A percentile compares a stretch with the other conserved stretches of the same genome.
phyloP scores from a whole-genome alignment of 2,797 vertebrate genomes.

The Acanthopagrus latus region DNA sequence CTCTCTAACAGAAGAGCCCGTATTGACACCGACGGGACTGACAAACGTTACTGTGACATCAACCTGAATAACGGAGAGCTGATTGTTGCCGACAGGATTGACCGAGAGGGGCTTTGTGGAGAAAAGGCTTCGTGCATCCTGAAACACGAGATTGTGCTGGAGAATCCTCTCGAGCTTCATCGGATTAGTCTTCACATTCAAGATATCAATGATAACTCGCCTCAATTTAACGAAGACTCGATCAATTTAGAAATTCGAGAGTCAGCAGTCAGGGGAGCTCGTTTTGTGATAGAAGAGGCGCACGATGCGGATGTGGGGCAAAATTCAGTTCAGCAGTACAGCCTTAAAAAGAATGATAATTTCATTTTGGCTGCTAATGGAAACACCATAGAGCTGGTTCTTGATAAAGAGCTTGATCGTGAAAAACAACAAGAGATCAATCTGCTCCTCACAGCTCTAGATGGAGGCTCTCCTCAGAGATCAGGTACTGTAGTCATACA shows the following conservation, averaged over 20 bases:
- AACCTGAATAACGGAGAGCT: conserved; percentile 67
- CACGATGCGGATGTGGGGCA: conserved; percentile 72
- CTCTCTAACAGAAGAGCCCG: conserved; percentile 1
- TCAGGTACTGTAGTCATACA: conserved; percentile 71
- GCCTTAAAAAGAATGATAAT: conserved; percentile 60
- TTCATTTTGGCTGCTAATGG: conserved; percentile 51
- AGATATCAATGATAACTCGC: conserved; percentile 14
- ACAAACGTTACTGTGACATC: conserved; percentile 66
- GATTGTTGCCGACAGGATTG: conserved; percentile 72
- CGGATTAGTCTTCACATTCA: conserved; percentile 56
- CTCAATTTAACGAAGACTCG: not conserved
- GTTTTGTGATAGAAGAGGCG: conserved; percentile 2
- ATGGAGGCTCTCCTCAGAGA: conserved; percentile 69
- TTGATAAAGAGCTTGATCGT: conserved; percentile 8
- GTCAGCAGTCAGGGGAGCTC: conserved; percentile 1
- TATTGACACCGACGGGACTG: conserved; percentile 11
- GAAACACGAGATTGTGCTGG: conserved; percentile 81
- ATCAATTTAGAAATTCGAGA: not conserved
- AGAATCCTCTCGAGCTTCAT: conserved; percentile 80
- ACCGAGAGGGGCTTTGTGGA: conserved; percentile 76
- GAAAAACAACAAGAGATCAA: conserved; percentile 37
- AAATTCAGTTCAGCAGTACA: conserved; percentile 72
- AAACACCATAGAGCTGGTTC: conserved; percentile 54
- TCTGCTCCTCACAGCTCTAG: conserved; percentile 57
- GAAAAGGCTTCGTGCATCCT: conserved; percentile 73